Conservation (phyloP, 2,797 vertebrate genomes). For the Martes flavigula region DNA sequence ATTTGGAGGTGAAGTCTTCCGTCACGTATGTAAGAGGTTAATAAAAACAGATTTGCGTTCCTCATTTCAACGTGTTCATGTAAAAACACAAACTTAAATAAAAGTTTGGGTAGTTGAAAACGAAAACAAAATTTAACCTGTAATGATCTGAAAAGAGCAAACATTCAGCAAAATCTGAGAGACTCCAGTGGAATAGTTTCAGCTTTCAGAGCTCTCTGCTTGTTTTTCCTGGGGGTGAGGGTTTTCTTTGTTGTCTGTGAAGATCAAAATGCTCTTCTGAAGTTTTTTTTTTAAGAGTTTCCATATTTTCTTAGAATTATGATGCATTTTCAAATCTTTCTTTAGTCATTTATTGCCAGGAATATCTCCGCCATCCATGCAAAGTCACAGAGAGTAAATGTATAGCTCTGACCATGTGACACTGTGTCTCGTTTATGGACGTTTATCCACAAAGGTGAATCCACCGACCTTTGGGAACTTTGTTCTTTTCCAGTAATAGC, state of each 20-base stretch:
- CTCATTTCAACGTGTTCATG: slow-evolving; percentile 31
- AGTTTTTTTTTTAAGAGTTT: neutral
- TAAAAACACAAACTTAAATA: neutral
- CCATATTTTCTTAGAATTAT: slow-evolving; percentile 3
- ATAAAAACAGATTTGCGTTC: slow-evolving; percentile 47
- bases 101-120: slow-evolving; percentile 31
- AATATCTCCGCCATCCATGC: neutral
- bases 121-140: neutral
- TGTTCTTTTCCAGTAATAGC: neutral
- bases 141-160: slow-evolving; percentile 5
- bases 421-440: neutral
- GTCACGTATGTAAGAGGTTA: neutral
- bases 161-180: neutral
- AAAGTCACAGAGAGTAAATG: neutral
- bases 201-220: neutral
- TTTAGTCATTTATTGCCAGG: neutral
- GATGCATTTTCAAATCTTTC: slow-evolving; percentile 17
- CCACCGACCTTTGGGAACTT: neutral
- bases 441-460: neutral
- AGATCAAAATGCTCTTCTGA: slow-evolving; percentile 19
- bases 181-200: neutral
- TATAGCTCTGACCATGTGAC: neutral
- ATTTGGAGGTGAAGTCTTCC: slow-evolving; percentile 32
- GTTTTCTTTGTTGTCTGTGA: neutral
- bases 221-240: neutral